These are phyloP conservation scores for Poeciliopsis retropinna DNA, from an alignment of 2,113 vertebrate genomes.

Conservation along the genomic window DNA sequence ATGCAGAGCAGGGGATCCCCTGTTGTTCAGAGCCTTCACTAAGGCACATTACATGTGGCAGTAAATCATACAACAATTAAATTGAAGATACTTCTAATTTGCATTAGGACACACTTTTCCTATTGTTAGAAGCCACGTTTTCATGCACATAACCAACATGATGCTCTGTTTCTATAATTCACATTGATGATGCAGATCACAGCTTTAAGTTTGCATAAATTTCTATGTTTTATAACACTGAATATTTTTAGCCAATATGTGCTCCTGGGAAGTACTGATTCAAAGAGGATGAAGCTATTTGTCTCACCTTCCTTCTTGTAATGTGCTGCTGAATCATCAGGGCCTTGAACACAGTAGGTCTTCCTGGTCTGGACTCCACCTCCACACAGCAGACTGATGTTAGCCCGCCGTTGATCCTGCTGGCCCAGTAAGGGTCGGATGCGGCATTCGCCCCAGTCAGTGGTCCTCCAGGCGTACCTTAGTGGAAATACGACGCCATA, in stretches of 20 bases:
- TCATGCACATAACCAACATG: neutral
- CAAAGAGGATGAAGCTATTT: conserved; percentile 8
- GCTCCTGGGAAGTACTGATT: conserved; percentile 27
- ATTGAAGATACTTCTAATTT: neutral
- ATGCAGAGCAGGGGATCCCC: neutral
- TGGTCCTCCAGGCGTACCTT: conserved; percentile 92
- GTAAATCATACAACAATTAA: conserved; percentile 12
- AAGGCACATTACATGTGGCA: neutral
- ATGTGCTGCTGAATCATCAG: conserved; percentile 56
- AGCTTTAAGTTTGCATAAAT: conserved; percentile 2
- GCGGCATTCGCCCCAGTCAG: conserved; percentile 90
- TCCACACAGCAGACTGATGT: conserved; percentile 83
- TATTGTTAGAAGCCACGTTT: neutral
- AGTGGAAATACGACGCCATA: neutral
- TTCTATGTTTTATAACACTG: conserved; percentile 14
- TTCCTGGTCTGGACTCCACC: conserved; percentile 91
- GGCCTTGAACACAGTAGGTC: conserved; percentile 87
- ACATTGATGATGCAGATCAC: conserved; percentile 23
- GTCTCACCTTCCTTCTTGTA: conserved; percentile 86
- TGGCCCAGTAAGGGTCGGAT: conserved; percentile 86
- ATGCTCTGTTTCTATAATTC: conserved; percentile 6
- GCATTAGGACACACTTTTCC: neutral
- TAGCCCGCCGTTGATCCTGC: conserved; percentile 75
- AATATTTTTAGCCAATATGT: conserved; percentile 19
- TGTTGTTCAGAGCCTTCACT: neutral